Evolutionary conservation across 2,888 invertebrate species (phyloP).

Genomic region (Torymus aiolomorphi): DNA sequence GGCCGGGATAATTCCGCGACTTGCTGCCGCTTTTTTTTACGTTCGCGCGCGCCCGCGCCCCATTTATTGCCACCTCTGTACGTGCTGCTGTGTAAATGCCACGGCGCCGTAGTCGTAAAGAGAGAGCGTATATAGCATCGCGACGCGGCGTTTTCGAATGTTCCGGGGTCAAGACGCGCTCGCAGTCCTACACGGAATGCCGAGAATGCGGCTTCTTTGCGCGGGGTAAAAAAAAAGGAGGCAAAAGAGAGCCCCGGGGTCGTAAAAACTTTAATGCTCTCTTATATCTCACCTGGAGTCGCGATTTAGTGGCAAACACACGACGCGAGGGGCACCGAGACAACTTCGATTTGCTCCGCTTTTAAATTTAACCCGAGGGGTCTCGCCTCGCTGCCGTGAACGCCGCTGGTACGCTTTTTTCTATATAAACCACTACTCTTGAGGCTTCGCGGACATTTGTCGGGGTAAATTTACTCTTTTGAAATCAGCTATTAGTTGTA

Average conservation of each 20-base stretch:
- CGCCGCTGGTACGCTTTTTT: background rate
- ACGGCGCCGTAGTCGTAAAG: conserved; percentile 23
- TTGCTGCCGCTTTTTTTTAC: background rate
- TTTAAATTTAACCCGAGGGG: conserved; percentile 2
- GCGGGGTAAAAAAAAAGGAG: background rate
- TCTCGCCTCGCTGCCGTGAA: no score
- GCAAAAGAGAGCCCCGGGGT: background rate
- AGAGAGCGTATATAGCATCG: background rate
- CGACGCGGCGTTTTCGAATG: conserved; percentile 24
- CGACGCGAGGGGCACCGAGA: background rate
- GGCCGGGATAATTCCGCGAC: background rate
- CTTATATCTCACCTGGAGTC: conserved; percentile 31
- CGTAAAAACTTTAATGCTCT: conserved; percentile 31
- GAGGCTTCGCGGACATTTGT: no score
- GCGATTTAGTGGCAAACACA: conserved; percentile 33
- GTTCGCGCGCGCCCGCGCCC: conserved; percentile 9
- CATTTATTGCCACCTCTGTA: conserved; percentile 32
- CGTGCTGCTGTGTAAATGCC: conserved; percentile 9
- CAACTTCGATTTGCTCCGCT: conserved; percentile 18
- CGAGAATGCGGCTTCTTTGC: conserved; percentile 19
- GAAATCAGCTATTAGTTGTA: no score
- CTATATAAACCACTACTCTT: background rate
- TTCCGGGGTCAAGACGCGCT: conserved; percentile 14
- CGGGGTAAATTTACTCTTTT: no score
- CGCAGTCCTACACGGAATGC: conserved; percentile 7